phyloP scores from a whole-genome alignment of 2,797 vertebrate genomes.

The Ctenopoma multispine region DNA sequence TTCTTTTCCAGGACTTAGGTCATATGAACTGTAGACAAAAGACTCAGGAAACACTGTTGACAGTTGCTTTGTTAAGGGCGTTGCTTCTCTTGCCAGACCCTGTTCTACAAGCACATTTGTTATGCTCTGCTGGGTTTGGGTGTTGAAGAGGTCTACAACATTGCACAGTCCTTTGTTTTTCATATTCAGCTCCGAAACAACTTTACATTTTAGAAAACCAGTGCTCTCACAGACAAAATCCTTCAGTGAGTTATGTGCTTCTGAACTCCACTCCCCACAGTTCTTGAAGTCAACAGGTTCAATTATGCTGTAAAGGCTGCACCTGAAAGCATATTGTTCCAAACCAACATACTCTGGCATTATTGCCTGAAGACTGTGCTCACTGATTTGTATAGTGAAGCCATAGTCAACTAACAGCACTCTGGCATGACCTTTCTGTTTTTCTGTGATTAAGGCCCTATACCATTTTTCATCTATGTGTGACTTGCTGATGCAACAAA shows the following conservation, averaged over 20 bases:
- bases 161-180: conserved; percentile 78
- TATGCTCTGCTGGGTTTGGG: conserved; percentile 62
- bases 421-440: conserved; percentile 42
- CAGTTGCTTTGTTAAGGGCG: conserved; percentile 55
- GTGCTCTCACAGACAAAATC: conserved; percentile 74
- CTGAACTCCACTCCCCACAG: conserved; percentile 71
- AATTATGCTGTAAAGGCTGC: conserved; percentile 82
- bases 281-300: conserved; percentile 64
- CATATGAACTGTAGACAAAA: conserved; percentile 90
- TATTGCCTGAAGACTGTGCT: conserved; percentile 83
- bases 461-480: conserved; percentile 87
- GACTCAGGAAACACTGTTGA: conserved; percentile 78
- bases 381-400: conserved; percentile 73
- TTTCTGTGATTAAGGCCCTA: conserved; percentile 80
- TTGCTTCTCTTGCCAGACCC: conserved; percentile 61
- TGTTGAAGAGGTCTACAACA: conserved; percentile 85
- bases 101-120: conserved; percentile 72
- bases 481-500: conserved; percentile 84
- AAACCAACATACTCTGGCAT: conserved; percentile 82
- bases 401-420: conserved; percentile 91
- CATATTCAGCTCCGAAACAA: conserved; percentile 80
- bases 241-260: conserved; percentile 73
- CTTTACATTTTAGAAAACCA: conserved; percentile 80
- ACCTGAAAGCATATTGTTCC: conserved; percentile 89
- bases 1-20: conserved; percentile 84